Base-by-base conservation (phyloP, 1,140 invertebrate genomes). In the Neoseiulus cucumeris region DNA sequence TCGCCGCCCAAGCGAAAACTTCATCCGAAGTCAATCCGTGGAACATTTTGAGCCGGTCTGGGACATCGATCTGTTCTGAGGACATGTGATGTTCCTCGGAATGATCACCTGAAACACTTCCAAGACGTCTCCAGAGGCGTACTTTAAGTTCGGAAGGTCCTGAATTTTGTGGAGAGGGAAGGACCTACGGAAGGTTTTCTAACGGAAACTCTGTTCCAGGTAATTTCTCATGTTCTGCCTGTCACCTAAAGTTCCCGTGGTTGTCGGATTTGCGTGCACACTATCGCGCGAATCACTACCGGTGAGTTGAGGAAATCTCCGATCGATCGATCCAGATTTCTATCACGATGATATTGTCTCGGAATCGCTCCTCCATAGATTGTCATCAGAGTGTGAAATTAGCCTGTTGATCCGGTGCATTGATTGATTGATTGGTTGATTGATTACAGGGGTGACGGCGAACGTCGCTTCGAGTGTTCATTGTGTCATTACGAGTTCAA, bases 401-500 rank as follows among this genome's bases (percentile, higher is more conserved):
- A n/a, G 45, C 45, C 20, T 44, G 12, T 44, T 12, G 42, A 47
- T 47, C 45, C 7, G 28, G 7, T 25, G 4, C 45, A 47, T 4
- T 29, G 25, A 59, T 59, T 25, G 17, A 7, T 47, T n/a, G n/a
- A 47, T 25, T 25, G 2, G 2, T 25, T 25, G 14, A 29, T 25
- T 9, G 25, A 20, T 25, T 59, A 33, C 51, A 59, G 51, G 9
- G 51, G 51, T 25, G 51, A 59, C 22, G 51, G 51, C 2, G 51
- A 59, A 33, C 51, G 51, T 25, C 51, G 51, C 6, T 59, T 59
- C 22, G 51, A 59, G 51, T 59, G 51, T 20, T 59, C 51, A 17
- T 20, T 59, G 14, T 59, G 51, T 33, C 51, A 59, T 33, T 59
- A 59, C 22, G 51, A 59, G 51, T 59, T 59, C 22, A 59, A 59